These are phyloP conservation scores for Hylaea fasciaria DNA, from an alignment of 2,888 invertebrate species.

Conservation along the genomic window DNA sequence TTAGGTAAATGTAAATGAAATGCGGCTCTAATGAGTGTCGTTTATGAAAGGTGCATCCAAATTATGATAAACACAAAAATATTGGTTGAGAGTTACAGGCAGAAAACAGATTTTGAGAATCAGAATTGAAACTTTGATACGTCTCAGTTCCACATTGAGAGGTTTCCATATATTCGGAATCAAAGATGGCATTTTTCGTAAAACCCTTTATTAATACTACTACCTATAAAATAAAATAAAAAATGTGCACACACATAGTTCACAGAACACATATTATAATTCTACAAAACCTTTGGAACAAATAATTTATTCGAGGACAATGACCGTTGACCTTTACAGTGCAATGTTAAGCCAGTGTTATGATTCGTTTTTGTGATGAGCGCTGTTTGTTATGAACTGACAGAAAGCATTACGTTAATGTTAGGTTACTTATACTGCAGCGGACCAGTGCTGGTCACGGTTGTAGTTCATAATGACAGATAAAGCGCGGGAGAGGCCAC, in stretches of 20 bases:
- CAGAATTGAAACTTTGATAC: too few relatives aligned
- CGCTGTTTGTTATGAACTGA: slow-evolving; percentile 15
- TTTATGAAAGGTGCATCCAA: slow-evolving; percentile 24
- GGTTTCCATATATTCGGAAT: slow-evolving; percentile 3
- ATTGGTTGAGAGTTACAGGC: too few relatives aligned
- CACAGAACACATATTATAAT: slow-evolving; percentile 7
- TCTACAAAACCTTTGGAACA: slow-evolving; percentile 20
- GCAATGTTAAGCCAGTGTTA: slow-evolving; percentile 22
- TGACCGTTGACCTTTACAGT: slow-evolving; percentile 36
- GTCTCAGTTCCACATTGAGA: too few relatives aligned
- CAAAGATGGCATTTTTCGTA: slow-evolving; percentile 41
- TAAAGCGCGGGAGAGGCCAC: slow-evolving; percentile 52
- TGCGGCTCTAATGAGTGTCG: background rate
- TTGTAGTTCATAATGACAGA: slow-evolving; percentile 5
- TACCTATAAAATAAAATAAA: slow-evolving; percentile 27
- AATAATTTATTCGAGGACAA: slow-evolving; percentile 26
- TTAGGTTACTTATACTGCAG: slow-evolving; percentile 12
- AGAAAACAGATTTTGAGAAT: too few relatives aligned
- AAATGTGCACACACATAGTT: slow-evolving; percentile 20
- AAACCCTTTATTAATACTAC: slow-evolving; percentile 32
- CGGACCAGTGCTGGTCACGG: slow-evolving; percentile 12
- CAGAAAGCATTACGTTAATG: slow-evolving; percentile 8
- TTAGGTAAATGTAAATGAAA: too few relatives aligned
- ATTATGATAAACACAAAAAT: slow-evolving; percentile 18
- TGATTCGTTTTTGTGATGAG: slow-evolving; percentile 17